Conservation (phyloP, 2,797 vertebrate genomes). For the Clangula hyemalis region DNA sequence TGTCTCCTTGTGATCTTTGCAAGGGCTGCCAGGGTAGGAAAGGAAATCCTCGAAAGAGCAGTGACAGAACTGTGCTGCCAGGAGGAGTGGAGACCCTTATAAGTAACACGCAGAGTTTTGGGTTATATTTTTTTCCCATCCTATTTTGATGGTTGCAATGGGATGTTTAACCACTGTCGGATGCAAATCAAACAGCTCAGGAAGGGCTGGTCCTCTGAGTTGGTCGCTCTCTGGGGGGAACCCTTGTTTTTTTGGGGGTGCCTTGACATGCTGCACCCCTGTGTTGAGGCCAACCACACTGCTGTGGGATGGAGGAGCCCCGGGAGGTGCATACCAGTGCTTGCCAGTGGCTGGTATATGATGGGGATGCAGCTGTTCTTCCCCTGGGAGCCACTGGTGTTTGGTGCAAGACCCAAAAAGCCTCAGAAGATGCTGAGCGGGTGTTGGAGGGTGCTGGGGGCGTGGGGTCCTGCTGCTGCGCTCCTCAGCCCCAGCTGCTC, state of each 20-base stretch:
- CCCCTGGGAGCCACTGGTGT: too few species aligned
- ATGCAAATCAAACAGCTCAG: neutral
- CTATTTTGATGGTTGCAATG: neutral
- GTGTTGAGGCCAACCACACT: too few species aligned
- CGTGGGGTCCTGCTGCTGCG: neutral
- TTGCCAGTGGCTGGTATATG: too few species aligned
- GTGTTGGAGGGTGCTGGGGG: too few species aligned
- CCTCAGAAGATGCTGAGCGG: too few species aligned
- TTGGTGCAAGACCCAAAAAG: too few species aligned
- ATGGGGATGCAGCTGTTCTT: too few species aligned
- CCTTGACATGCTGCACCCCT: too few species aligned
- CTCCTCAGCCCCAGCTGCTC: accelerated
- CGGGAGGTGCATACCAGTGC: too few species aligned
- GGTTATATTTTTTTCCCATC: neutral
- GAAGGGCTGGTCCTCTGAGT: neutral
- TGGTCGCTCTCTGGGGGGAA: neutral
- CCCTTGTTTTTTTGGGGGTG: neutral
- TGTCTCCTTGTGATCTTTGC: too few species aligned
- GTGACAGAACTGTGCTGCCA: too few species aligned
- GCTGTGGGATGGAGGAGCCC: too few species aligned
- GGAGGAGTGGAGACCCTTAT: neutral
- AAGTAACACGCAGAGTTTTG: neutral
- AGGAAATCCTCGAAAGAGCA: neutral
- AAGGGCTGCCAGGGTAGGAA: neutral
- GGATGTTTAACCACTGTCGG: neutral